phyloP scores from a whole-genome alignment of 2,888 invertebrate species.

The Drosophila nigricruria region DNA sequence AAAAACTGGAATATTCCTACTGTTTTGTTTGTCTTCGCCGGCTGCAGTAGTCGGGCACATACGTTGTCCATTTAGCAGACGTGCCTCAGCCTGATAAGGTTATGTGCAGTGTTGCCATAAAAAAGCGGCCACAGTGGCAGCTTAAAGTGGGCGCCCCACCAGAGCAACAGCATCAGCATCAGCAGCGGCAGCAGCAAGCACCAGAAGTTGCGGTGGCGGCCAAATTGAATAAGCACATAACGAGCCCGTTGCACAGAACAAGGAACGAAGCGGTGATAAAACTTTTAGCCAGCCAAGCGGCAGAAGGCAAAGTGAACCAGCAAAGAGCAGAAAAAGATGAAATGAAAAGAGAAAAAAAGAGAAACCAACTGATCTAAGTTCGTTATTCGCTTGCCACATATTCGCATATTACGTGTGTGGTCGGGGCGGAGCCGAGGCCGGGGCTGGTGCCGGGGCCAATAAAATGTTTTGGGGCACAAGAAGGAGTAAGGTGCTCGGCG shows the following conservation, averaged over 20 bases:
- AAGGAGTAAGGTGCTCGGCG: slow-evolving; percentile 62
- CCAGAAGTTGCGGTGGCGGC: slow-evolving; percentile 34
- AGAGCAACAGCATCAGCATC: slow-evolving; percentile 25
- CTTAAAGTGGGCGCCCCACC: slow-evolving; percentile 30
- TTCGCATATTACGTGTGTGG: slow-evolving; percentile 26
- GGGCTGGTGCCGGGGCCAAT: slow-evolving; percentile 54
- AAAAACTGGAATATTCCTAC: background rate
- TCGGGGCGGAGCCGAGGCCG: slow-evolving; percentile 24
- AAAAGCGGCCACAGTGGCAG: slow-evolving; percentile 31
- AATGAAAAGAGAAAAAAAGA: slow-evolving; percentile 18
- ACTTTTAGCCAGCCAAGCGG: slow-evolving; percentile 65
- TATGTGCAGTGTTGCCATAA: slow-evolving; percentile 56
- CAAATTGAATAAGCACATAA: slow-evolving; percentile 79
- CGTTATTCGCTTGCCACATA: slow-evolving; percentile 55
- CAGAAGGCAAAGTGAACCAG: slow-evolving; percentile 33
- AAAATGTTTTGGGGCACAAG: slow-evolving; percentile 63
- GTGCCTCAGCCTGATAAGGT: slow-evolving; percentile 57
- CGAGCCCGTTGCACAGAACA: slow-evolving; percentile 66
- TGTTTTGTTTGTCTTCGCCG: background rate
- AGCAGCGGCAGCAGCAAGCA: slow-evolving; percentile 22
- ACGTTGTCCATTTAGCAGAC: slow-evolving; percentile 56
- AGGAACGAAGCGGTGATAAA: slow-evolving; percentile 73
- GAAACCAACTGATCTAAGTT: slow-evolving; percentile 69
- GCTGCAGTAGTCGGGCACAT: slow-evolving; percentile 36
- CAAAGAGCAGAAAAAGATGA: slow-evolving; percentile 13